Evolutionary conservation across 2,113 vertebrate genomes (phyloP), one percentile per base, ranked within the genome.

Genomic region (Nasalis larvatus): DNA sequence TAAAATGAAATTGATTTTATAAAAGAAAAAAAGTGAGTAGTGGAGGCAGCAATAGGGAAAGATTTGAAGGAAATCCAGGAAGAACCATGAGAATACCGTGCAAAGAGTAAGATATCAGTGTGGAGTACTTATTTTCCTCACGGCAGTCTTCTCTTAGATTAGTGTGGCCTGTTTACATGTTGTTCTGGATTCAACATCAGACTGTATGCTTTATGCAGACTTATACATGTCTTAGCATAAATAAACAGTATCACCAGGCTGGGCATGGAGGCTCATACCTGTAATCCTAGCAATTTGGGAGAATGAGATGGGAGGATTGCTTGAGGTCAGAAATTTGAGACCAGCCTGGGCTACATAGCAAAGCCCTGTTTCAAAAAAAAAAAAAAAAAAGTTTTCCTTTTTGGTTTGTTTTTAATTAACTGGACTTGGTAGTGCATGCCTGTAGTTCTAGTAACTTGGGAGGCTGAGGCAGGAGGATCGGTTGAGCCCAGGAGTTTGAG

Each of bases 31-130:
- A 37, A 68, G 40, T 60, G 27, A 4, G 8, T 58, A 80, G 77
- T 54, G 4, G 54, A n/a, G 13, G 10, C 73, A 25, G 10, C 3
- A 78, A 73, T 1, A 12, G n/a, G 3, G 6, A 5, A 74, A 91
- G 7, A 5, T 54, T n/a, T 83, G n/a, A 89, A 83, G 25, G n/a
- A 89, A 45, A 87, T 45, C 16, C 7, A 40, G 4, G 20, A 6
- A 30, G 27, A 86, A 37, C 6, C 3, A 27, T 5, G 17, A 25
- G 49, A 37, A 54, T 20, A n/a, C 9, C 0, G 37, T 45, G 4
- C 9, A 89, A 58, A 0, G 9, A 35, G 23, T 3, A 37, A 71
- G 35, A 4, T 16, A n/a, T 25, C 0, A 0, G 4, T 0, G 0
- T 58, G 42, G 35, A 42, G 47, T 63, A 35, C 42, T 96, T 69